Conservation (phyloP, 1,140 invertebrate species). For the Trichonephila clavata region DNA sequence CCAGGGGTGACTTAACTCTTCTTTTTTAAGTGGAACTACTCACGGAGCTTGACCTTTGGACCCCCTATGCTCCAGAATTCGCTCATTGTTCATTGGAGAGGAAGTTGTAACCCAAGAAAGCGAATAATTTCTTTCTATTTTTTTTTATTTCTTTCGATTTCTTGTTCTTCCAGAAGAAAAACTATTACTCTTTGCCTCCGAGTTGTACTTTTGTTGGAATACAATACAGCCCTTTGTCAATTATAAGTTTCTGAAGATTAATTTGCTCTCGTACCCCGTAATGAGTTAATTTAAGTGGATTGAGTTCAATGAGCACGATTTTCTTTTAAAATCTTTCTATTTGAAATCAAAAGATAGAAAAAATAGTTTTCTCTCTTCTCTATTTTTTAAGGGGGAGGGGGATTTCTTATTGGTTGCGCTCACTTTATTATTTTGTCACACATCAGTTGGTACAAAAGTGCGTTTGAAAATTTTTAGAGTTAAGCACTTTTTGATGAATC, state of each 20-base stretch:
- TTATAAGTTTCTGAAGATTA: slow-evolving; percentile 35
- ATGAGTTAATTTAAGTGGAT: slow-evolving; percentile 66
- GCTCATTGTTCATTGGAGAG: slow-evolving; percentile 35
- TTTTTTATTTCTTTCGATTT: too few relatives aligned
- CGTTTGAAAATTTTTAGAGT: neutral
- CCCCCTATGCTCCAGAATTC: slow-evolving; percentile 15
- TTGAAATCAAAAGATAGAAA: neutral
- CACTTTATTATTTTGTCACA: neutral
- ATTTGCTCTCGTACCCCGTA: slow-evolving; percentile 32
- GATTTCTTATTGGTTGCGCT: neutral
- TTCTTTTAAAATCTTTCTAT: neutral
- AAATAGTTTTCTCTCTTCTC: neutral
- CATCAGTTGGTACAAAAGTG: neutral
- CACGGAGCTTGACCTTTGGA: slow-evolving; percentile 8
- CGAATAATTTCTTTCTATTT: neutral
- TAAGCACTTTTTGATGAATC: neutral
- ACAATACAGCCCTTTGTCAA: slow-evolving; percentile 43
- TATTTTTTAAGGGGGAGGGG: too few relatives aligned
- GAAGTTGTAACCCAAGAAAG: slow-evolving; percentile 59
- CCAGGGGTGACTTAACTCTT: neutral
- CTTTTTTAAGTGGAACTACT: slow-evolving; percentile 42
- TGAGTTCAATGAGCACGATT: slow-evolving; percentile 37
- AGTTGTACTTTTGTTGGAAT: slow-evolving; percentile 28
- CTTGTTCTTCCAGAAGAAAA: neutral
- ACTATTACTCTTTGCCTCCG: slow-evolving; percentile 23